Evolutionary conservation across 2,888 invertebrate genomes (phyloP).

Genomic region (Agrochola lychnidis): DNA sequence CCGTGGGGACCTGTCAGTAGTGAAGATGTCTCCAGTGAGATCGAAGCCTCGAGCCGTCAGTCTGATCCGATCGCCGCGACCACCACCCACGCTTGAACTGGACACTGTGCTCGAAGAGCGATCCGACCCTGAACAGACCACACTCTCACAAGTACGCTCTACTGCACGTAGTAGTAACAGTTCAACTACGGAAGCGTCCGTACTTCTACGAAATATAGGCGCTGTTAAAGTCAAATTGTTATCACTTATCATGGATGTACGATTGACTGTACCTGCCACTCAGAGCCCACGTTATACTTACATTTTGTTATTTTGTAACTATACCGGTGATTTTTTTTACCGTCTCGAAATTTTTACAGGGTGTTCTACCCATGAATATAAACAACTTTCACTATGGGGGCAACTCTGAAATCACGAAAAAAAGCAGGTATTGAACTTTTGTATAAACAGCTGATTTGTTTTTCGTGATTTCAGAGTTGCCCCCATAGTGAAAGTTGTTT

Average conservation of each 20-base stretch:
- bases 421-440: too few relatives aligned
- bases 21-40: constrained; percentile 91
- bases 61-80: constrained; percentile 91
- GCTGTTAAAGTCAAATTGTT: neutral
- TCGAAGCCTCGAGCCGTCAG: constrained; percentile 82
- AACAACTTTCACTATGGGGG: too few relatives aligned
- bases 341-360: too few relatives aligned
- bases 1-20: constrained; percentile 95
- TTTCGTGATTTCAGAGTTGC: too few relatives aligned
- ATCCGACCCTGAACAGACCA: constrained; percentile 94
- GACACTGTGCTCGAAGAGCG: constrained; percentile 96
- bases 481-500: too few relatives aligned
- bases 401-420: too few relatives aligned
- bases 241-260: too few relatives aligned
- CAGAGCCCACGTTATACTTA: neutral
- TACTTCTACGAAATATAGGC: neutral
- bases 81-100: constrained; percentile 94
- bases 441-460: too few relatives aligned
- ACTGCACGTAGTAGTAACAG: neutral
- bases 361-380: too few relatives aligned
- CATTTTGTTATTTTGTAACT: constrained; percentile 1
- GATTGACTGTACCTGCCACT: constrained; percentile 3
- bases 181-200: neutral
- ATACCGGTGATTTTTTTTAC: too few relatives aligned
- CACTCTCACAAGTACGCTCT: constrained; percentile 85